Evolutionary conservation across 2,888 invertebrate genomes (phyloP).

Genomic region (Drosophila kuntzei): DNA sequence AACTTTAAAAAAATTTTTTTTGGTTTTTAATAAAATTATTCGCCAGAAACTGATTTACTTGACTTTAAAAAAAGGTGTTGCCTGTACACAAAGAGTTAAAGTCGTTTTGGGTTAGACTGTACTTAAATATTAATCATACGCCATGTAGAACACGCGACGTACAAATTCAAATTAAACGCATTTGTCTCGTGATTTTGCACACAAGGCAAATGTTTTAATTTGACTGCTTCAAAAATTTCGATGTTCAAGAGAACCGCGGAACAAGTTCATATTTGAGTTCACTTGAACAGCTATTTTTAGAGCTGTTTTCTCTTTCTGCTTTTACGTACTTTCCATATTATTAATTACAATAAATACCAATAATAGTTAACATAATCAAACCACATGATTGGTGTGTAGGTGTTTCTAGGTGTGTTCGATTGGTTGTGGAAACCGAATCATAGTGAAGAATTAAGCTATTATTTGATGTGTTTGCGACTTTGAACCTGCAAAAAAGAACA

Average conservation of each 20-base stretch:
- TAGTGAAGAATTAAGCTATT: constrained; percentile 73
- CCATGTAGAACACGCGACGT: constrained; percentile 27
- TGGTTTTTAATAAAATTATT: constrained; percentile 53
- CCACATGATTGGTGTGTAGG: constrained; percentile 29
- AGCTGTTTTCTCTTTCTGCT: background rate
- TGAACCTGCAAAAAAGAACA: constrained; percentile 66
- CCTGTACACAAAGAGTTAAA: constrained; percentile 12
- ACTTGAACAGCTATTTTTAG: constrained; percentile 60
- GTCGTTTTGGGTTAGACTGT: constrained; percentile 33
- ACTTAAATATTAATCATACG: constrained; percentile 69
- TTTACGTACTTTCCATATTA: constrained; percentile 20
- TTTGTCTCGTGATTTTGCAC: constrained; percentile 4
- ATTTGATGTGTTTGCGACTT: constrained; percentile 80
- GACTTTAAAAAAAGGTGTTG: constrained; percentile 45
- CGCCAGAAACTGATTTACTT: constrained; percentile 61
- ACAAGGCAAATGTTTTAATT: constrained; percentile 29
- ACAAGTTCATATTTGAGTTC: constrained; percentile 11
- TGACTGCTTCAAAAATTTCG: constrained; percentile 45
- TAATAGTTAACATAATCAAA: constrained; percentile 80
- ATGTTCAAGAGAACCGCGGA: constrained; percentile 52
- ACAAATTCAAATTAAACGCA: constrained; percentile 32
- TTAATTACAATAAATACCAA: constrained; percentile 71
- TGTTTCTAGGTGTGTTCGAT: constrained; percentile 29
- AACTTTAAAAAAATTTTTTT: constrained; percentile 23
- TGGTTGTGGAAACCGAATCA: constrained; percentile 48